Evolutionary conservation across 2,113 vertebrate species (phyloP).

Genomic region (Sorex fumeus): DNA sequence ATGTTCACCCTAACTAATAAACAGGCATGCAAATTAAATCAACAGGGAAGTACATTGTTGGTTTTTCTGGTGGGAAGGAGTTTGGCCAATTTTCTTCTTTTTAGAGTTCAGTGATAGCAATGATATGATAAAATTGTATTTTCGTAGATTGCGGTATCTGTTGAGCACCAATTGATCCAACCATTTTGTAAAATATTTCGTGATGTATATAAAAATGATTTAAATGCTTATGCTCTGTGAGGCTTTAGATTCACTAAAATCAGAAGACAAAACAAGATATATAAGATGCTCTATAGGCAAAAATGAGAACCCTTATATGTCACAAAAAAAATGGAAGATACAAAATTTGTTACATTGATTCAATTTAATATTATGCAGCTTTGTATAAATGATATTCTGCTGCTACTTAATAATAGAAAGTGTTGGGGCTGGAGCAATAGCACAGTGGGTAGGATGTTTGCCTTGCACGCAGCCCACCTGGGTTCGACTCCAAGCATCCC

Average conservation of each 20-base stretch:
- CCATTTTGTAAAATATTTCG: slow-evolving; percentile 2
- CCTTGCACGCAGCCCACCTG: too few relatives aligned
- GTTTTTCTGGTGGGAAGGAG: too few relatives aligned
- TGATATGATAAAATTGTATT: background rate
- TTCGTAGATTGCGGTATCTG: background rate
- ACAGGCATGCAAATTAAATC: slow-evolving; percentile 29
- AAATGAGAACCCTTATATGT: slow-evolving; percentile 38
- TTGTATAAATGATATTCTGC: slow-evolving; percentile 42
- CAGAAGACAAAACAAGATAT: background rate
- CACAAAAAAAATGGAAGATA: slow-evolving; percentile 6
- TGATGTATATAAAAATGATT: background rate
- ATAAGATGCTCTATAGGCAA: slow-evolving; percentile 37
- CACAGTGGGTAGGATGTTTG: too few relatives aligned
- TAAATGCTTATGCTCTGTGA: slow-evolving; percentile 2
- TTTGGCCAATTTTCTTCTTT: background rate
- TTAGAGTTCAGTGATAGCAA: background rate
- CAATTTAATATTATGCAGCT: slow-evolving; percentile 1
- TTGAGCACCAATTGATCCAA: background rate
- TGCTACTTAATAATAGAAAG: slow-evolving; percentile 47
- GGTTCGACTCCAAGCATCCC: too few relatives aligned
- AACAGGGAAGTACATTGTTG: background rate
- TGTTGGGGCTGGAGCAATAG: too few relatives aligned
- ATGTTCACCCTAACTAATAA: background rate
- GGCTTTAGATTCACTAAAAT: slow-evolving; percentile 36
- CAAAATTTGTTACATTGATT: background rate